Conservation (phyloP, 2,113 vertebrate species). For the Pelobates fuscus region DNA sequence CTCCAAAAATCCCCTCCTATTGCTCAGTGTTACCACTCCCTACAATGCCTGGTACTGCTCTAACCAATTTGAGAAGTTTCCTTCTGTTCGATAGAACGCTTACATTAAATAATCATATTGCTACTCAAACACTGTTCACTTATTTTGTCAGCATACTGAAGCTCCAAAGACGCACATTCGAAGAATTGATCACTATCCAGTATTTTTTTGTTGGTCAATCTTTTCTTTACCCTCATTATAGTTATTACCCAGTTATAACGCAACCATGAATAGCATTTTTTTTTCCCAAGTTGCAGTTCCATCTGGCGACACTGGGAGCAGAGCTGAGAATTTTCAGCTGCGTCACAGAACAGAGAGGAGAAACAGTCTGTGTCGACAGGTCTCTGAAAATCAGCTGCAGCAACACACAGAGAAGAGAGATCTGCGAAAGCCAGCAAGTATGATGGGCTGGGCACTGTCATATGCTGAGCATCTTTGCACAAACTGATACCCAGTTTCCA, state of each 20-base stretch:
- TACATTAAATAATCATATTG: too few species aligned
- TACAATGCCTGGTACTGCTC: too few species aligned
- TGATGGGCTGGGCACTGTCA: slow-evolving; percentile 60
- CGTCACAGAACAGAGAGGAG: slow-evolving; percentile 86
- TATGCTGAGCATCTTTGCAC: slow-evolving; percentile 43
- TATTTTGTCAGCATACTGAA: too few species aligned
- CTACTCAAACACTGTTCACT: too few species aligned
- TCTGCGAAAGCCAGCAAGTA: slow-evolving; percentile 59
- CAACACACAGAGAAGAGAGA: slow-evolving; percentile 71
- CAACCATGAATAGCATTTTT: slow-evolving; percentile 27
- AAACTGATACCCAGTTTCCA: neutral
- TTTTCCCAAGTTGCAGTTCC: slow-evolving; percentile 76
- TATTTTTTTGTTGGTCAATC: neutral
- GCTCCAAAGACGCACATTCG: too few species aligned
- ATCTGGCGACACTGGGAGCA: slow-evolving; percentile 83
- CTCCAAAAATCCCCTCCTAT: too few species aligned
- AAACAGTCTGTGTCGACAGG: slow-evolving; percentile 76
- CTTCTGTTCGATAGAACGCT: too few species aligned
- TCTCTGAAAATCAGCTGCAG: slow-evolving; percentile 79
- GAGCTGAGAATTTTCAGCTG: slow-evolving; percentile 98
- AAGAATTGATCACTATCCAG: too few species aligned
- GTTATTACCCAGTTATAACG: neutral
- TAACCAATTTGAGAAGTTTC: too few species aligned
- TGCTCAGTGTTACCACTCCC: too few species aligned
- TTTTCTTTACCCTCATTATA: neutral